These are phyloP conservation scores for Cordilura impudica DNA, from an alignment of 2,888 invertebrate species.

Conservation along the genomic window DNA sequence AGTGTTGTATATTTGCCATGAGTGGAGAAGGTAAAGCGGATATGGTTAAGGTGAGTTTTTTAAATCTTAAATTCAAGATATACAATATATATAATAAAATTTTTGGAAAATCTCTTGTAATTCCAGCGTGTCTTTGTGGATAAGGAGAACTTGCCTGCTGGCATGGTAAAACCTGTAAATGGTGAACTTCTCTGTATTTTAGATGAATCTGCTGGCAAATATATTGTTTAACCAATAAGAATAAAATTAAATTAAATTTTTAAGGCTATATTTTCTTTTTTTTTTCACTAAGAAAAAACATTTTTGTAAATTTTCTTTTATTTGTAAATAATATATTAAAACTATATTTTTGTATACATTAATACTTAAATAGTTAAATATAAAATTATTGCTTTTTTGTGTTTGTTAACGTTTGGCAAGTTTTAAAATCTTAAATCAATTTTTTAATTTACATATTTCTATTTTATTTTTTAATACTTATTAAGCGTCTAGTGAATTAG, in stretches of 20 bases:
- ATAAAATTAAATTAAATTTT: neutral
- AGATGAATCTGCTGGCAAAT: conserved; percentile 79
- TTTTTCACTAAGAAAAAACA: too few species aligned
- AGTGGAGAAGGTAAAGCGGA: conserved; percentile 92
- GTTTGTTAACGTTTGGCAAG: conserved; percentile 53
- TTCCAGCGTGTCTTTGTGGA: conserved; percentile 88
- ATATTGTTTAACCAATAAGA: conserved; percentile 23
- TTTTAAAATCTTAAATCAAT: conserved; percentile 39
- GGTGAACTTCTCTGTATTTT: conserved; percentile 85
- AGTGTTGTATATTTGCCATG: conserved; percentile 89
- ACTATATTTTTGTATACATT: conserved; percentile 28
- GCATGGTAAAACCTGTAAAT: conserved; percentile 83
- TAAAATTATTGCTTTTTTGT: conserved; percentile 21
- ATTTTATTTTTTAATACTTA: conserved; percentile 43
- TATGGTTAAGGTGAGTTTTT: conserved; percentile 86
- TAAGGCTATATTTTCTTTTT: neutral
- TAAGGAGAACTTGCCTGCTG: conserved; percentile 87
- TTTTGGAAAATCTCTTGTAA: conserved; percentile 40
- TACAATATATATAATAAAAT: neutral
- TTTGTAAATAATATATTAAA: conserved; percentile 43
- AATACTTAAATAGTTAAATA: conserved; percentile 21
- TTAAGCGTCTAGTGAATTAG: conserved; percentile 49
- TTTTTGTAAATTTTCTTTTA: conserved; percentile 1
- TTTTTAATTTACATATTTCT: conserved; percentile 14
- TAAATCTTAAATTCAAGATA: neutral